Conservation (phyloP, 2,113 vertebrate species). For the Argyrosomus japonicus region DNA sequence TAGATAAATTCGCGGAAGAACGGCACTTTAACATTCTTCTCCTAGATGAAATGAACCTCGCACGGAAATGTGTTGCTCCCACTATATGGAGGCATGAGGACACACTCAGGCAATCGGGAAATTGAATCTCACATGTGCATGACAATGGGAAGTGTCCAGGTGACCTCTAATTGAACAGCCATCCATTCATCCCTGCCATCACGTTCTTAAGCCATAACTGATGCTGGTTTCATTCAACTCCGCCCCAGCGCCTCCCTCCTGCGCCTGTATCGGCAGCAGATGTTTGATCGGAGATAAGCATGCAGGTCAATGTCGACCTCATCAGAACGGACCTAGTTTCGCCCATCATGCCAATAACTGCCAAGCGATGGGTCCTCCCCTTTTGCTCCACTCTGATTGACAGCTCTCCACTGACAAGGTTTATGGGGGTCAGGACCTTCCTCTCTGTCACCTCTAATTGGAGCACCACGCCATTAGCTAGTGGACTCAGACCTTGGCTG, state of each 20-base stretch:
- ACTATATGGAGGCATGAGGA: conserved; percentile 20
- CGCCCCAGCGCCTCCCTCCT: conserved; percentile 30
- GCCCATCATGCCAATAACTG: conserved; percentile 69
- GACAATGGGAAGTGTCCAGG: conserved; percentile 67
- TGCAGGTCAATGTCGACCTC: conserved; percentile 75
- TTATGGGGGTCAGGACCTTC: conserved; percentile 80
- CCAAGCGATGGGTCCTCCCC: conserved; percentile 68
- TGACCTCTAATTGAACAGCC: conserved; percentile 73
- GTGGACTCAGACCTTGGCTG: conserved; percentile 68
- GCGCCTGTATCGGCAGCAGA: conserved; percentile 72
- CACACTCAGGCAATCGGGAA: conserved; percentile 59
- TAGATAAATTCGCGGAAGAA: conserved; percentile 21
- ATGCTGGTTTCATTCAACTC: conserved; percentile 53
- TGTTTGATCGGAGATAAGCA: conserved; percentile 80
- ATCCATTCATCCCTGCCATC: conserved; percentile 54
- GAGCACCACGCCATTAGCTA: conserved; percentile 64
- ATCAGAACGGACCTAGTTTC: conserved; percentile 57
- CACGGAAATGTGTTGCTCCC: neutral
- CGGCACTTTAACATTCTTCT: neutral
- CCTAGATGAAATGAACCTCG: conserved; percentile 8
- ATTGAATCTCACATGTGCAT: conserved; percentile 66
- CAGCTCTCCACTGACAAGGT: conserved; percentile 76
- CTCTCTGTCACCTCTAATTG: conserved; percentile 77
- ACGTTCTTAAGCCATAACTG: conserved; percentile 61
- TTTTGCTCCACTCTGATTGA: conserved; percentile 69